phyloP scores from a whole-genome alignment of 2,888 invertebrate genomes.

The Ophion ventricosus region DNA sequence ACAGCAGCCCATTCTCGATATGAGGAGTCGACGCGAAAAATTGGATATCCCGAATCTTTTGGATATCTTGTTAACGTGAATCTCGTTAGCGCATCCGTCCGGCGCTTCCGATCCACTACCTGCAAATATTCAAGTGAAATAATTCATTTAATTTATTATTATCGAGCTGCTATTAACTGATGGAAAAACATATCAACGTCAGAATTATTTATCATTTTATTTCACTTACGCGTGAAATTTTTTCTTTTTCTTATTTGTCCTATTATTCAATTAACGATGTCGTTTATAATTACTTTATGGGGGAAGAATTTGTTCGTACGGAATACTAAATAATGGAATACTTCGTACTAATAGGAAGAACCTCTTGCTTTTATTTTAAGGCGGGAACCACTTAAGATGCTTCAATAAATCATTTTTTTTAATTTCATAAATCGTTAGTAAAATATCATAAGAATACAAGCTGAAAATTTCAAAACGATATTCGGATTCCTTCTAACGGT shows the following conservation, averaged over 20 bases:
- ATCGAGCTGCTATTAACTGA: not conserved
- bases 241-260: not conserved
- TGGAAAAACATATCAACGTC: not conserved
- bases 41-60: conserved; percentile 50
- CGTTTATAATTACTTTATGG: not conserved
- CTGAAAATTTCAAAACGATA: too few species aligned
- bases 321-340: too few species aligned
- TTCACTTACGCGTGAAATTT: not conserved
- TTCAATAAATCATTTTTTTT: too few species aligned
- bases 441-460: too few species aligned
- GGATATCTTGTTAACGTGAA: conserved; percentile 27
- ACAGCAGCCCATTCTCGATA: conserved; percentile 77
- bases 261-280: not conserved
- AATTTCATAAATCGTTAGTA: too few species aligned
- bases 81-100: conserved; percentile 41
- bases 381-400: too few species aligned
- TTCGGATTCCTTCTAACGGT: too few species aligned
- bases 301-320: too few species aligned
- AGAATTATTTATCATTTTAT: not conserved
- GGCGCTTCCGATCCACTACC: conserved; percentile 27
- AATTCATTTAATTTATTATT: not conserved
- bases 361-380: too few species aligned
- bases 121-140: conserved; percentile 23
- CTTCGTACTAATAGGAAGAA: too few species aligned
- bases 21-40: conserved; percentile 54